A percentile compares a stretch with the other conserved stretches of the same genome.
These are phyloP conservation scores for Atta texana DNA, from an alignment of 1,140 invertebrate genomes.

Conservation along the genomic window DNA sequence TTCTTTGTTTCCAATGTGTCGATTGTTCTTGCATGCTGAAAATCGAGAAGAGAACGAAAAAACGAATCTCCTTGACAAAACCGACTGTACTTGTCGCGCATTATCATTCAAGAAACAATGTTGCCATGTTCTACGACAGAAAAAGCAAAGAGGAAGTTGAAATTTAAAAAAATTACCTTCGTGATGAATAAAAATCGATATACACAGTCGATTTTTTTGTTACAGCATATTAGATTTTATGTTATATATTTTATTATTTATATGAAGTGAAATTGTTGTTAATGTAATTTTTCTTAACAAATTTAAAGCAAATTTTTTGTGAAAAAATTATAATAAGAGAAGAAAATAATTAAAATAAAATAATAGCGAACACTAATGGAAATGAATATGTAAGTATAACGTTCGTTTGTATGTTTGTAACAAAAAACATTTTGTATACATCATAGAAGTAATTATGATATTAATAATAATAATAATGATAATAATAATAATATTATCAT, in stretches of 20 bases:
- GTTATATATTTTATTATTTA: slow-evolving; percentile 29
- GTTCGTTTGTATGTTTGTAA: slow-evolving; percentile 15
- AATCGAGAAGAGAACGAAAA: slow-evolving; percentile 30
- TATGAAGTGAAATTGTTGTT: neutral
- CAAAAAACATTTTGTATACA: neutral
- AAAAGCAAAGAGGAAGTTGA: neutral
- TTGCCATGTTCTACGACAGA: neutral
- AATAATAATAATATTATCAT: slow-evolving; percentile 1
- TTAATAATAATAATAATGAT: neutral
- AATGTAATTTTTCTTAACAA: neutral
- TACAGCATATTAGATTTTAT: neutral
- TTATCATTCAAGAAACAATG: neutral
- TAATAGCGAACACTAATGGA: neutral
- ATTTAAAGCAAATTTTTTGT: neutral
- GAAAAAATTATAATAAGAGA: neutral
- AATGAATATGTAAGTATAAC: neutral
- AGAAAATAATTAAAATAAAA: slow-evolving; percentile 4
- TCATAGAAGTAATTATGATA: slow-evolving; percentile 13
- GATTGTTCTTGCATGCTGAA: slow-evolving; percentile 2
- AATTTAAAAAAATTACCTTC: neutral
- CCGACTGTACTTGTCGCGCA: too few species aligned
- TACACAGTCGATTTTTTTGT: neutral
- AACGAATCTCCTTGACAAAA: neutral
- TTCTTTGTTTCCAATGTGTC: neutral
- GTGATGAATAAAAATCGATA: neutral